Conservation (phyloP, 2,113 vertebrate genomes). For the Amphiprion ocellaris region DNA sequence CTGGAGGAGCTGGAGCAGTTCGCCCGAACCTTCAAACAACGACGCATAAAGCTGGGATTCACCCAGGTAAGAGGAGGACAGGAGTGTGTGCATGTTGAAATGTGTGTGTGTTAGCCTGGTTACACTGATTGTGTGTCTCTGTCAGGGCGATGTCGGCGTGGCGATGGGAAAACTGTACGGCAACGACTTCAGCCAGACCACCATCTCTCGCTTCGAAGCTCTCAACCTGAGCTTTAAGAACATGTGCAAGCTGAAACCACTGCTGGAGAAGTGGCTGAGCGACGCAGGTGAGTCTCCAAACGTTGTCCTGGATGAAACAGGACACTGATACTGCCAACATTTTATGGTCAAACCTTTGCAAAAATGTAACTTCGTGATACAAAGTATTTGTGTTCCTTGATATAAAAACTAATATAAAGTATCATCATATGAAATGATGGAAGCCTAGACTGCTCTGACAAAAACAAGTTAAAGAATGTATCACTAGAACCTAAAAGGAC, state of each 20-base stretch:
- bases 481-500: no score
- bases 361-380: no score
- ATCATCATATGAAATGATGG: no score
- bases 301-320: no score
- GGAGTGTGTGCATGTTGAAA: no score
- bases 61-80: constrained; percentile 86
- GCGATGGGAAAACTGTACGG: constrained; percentile 96
- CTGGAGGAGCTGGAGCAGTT: constrained; percentile 96
- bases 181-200: constrained; percentile 95
- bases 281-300: constrained; percentile 86
- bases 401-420: no score
- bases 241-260: constrained; percentile 96
- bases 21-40: constrained; percentile 93
- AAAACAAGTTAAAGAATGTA: no score
- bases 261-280: constrained; percentile 94
- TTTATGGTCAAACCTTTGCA: no score
- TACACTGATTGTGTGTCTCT: not conserved
- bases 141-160: constrained; percentile 92
- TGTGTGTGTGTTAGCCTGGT: not conserved
- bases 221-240: constrained; percentile 96
- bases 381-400: no score
- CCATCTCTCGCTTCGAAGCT: constrained; percentile 94
- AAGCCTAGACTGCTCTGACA: no score
- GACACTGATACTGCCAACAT: no score
- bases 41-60: constrained; percentile 94